phyloP scores from a whole-genome alignment of 2,888 invertebrate species.

The Ditula angustiorana region DNA sequence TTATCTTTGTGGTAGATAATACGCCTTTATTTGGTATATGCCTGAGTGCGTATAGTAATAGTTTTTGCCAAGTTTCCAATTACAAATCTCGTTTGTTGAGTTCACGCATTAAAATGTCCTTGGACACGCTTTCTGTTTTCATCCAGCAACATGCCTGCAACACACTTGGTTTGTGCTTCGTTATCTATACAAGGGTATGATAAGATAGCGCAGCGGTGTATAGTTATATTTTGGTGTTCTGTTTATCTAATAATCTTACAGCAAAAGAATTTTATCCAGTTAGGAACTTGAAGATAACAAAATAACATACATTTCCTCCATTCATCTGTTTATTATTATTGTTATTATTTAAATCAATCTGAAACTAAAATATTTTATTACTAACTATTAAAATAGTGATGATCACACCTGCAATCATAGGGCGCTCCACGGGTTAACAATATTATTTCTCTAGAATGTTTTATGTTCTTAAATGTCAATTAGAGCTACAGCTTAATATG shows the following conservation, averaged over 20 bases:
- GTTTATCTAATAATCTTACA: neutral
- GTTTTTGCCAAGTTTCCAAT: neutral
- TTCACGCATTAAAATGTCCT: slow-evolving; percentile 56
- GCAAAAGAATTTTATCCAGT: neutral
- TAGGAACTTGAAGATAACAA: neutral
- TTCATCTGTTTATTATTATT: neutral
- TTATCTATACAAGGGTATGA: slow-evolving; percentile 19
- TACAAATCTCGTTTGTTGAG: slow-evolving; percentile 24
- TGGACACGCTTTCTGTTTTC: slow-evolving; percentile 59
- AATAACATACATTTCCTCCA: neutral
- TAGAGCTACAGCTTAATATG: neutral
- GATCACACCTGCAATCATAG: too few relatives aligned
- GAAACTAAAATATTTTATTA: too few relatives aligned
- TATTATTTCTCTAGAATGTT: too few relatives aligned
- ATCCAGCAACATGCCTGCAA: neutral
- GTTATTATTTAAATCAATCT: too few relatives aligned
- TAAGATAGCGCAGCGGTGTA: neutral
- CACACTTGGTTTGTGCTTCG: slow-evolving; percentile 14
- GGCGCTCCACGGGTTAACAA: too few relatives aligned
- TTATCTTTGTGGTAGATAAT: too few relatives aligned
- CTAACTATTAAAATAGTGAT: too few relatives aligned
- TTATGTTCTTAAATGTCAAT: too few relatives aligned
- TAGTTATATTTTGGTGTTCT: neutral
- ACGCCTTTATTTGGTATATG: too few relatives aligned
- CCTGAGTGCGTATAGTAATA: neutral